Base-by-base conservation (phyloP, 2,797 vertebrate genomes). In the Xiphophorus birchmanni region DNA sequence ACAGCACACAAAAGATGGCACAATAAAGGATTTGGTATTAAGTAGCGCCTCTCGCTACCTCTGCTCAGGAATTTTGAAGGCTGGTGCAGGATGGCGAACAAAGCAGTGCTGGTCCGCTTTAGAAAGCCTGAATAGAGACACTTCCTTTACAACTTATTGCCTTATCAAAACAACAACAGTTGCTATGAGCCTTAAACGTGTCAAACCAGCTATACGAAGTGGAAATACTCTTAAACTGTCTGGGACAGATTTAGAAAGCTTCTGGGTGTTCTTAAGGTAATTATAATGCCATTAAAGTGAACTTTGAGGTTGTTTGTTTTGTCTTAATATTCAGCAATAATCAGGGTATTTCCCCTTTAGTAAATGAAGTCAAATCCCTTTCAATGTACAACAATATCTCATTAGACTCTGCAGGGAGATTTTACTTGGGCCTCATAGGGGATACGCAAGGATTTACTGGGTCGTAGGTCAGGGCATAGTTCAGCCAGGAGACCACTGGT, bases 11-110 rank as follows among this genome's bases (percentile, higher is more conserved):
- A 95, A 94, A 91, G 93, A 91, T 91, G 82, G 86, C 91, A 90
- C 84, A 92, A 93, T 92, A 91, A 91, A 89, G 85, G 90, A 89
- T 87, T 90, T 89, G 88, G 89, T 93, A 91, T 95, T 93, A 92
- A 91, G 91, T 92, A 93, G 93, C 84, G 69, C 82, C 90, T 84
- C 82, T 88, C 86, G 88, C 82, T 35, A 79, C 88, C 85, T 88
- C 86, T 88, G 85, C 91, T 88, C 84, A 90, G 83, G 87, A 84
- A 85, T 79, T 84, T 83, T 84, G 87, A 91, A 91, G 82, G 84
- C 80, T 87, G 54, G 40, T 82, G 88, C 87, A 87, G 87, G 86
- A 73, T 54, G 0, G 83, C 78, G 84, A 91, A 92, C 92, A 94
- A 94, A 94, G 89, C 81, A 17, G 67, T 18, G 75, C 85, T 89